These are phyloP conservation scores for Ectemnius cavifrons DNA, from an alignment of 2,888 invertebrate species.

Conservation along the genomic window DNA sequence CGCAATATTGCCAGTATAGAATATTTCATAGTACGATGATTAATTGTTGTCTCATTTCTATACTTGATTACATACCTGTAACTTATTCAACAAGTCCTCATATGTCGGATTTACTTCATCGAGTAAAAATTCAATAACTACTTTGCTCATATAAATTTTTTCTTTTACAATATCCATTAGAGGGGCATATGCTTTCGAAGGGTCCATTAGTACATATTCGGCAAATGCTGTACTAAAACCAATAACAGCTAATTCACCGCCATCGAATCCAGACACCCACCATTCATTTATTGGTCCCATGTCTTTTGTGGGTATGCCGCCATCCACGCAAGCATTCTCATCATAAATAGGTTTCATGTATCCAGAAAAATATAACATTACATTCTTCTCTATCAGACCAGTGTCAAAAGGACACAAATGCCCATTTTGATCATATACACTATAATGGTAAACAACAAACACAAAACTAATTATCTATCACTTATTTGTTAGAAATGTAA, in stretches of 20 bases:
- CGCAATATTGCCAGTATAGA: constrained; percentile 7
- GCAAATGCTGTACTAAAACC: constrained; percentile 88
- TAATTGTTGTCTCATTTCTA: background rate
- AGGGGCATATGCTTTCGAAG: constrained; percentile 84
- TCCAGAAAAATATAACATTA: constrained; percentile 87
- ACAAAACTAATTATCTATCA: background rate
- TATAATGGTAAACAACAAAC: constrained; percentile 62
- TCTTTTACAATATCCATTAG: constrained; percentile 86
- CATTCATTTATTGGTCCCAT: constrained; percentile 92
- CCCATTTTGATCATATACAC: constrained; percentile 88
- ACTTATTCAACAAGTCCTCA: constrained; percentile 86
- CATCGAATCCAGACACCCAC: constrained; percentile 91
- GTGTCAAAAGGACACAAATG: constrained; percentile 89
- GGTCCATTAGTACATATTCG: constrained; percentile 88
- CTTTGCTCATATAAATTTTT: constrained; percentile 88
- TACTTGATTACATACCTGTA: constrained; percentile 77
- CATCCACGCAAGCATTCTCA: constrained; percentile 84
- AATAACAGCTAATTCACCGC: constrained; percentile 86
- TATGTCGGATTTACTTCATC: constrained; percentile 85
- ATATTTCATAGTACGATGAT: background rate
- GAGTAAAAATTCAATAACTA: constrained; percentile 87
- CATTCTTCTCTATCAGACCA: constrained; percentile 88
- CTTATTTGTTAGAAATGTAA: too few species aligned
- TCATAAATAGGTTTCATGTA: constrained; percentile 89
- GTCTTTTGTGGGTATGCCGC: constrained; percentile 87